phyloP scores from a whole-genome alignment of 2,797 vertebrate species.

The Syndactyla subalaris region DNA sequence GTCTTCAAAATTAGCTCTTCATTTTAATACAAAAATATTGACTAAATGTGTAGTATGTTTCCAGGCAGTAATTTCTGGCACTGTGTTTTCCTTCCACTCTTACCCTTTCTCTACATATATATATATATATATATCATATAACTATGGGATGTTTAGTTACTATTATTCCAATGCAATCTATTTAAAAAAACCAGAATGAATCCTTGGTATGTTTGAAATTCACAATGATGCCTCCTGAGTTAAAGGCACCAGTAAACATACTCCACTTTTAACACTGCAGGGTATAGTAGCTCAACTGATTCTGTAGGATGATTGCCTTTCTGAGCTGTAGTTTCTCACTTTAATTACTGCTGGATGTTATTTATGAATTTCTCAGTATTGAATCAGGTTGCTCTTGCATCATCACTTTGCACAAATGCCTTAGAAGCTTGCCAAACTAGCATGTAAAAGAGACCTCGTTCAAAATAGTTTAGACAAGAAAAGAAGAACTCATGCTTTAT shows the following conservation, averaged over 20 bases:
- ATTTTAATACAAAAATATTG: constrained; percentile 9
- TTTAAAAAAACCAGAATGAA: neutral
- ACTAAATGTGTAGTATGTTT: neutral
- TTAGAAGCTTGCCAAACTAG: constrained; percentile 70
- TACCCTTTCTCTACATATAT: neutral
- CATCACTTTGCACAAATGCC: constrained; percentile 66
- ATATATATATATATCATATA: neutral
- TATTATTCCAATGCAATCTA: neutral
- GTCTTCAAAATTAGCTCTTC: constrained; percentile 21
- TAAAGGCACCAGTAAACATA: constrained; percentile 10
- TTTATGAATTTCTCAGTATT: constrained; percentile 12
- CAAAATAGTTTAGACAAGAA: constrained; percentile 67
- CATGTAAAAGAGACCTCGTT: constrained; percentile 34
- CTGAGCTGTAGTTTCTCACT: constrained; percentile 17
- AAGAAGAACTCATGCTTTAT: neutral
- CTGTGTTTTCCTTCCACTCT: neutral
- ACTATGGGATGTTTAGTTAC: neutral
- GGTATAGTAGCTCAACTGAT: neutral
- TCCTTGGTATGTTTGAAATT: neutral
- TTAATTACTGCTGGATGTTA: constrained; percentile 2
- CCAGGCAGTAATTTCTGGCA: neutral
- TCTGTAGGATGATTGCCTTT: neutral
- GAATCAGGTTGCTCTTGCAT: constrained; percentile 44
- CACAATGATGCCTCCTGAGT: neutral
- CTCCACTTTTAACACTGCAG: neutral